phyloP scores from a whole-genome alignment of 2,113 vertebrate species.

The Martes martes region DNA sequence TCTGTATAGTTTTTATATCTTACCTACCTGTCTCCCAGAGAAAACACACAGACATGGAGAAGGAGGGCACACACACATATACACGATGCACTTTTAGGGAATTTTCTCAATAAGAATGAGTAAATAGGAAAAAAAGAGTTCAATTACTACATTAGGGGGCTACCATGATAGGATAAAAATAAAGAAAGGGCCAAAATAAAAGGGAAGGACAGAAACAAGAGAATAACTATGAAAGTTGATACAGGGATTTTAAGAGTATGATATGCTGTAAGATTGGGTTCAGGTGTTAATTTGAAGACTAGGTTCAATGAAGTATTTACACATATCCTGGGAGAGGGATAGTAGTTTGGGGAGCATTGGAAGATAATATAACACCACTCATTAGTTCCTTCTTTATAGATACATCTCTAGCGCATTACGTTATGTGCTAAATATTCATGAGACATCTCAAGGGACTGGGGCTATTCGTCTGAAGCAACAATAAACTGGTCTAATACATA shows the following conservation, averaged over 20 bases:
- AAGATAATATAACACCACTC: not conserved
- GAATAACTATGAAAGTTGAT: not conserved
- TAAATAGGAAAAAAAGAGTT: not conserved
- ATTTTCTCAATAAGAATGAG: not conserved
- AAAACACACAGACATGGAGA: not conserved
- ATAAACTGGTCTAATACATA: not conserved
- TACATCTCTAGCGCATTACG: not conserved
- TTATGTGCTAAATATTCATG: not conserved
- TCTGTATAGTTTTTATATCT: not conserved
- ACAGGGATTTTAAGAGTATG: not conserved
- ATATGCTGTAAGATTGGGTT: not conserved
- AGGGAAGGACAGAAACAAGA: not conserved
- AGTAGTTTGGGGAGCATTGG: not conserved
- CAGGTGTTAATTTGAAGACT: not conserved
- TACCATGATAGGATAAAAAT: not conserved
- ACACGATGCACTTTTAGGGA: not conserved
- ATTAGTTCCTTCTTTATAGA: not conserved
- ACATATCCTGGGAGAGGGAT: not conserved
- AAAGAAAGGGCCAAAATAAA: not conserved
- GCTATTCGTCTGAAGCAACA: not conserved
- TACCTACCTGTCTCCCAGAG: not conserved
- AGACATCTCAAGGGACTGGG: not conserved
- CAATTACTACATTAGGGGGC: not conserved
- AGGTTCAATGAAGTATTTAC: not conserved
- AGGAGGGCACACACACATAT: not conserved